Base-by-base conservation (phyloP, 2,888 invertebrate genomes). In the Oscheius myriophilus region DNA sequence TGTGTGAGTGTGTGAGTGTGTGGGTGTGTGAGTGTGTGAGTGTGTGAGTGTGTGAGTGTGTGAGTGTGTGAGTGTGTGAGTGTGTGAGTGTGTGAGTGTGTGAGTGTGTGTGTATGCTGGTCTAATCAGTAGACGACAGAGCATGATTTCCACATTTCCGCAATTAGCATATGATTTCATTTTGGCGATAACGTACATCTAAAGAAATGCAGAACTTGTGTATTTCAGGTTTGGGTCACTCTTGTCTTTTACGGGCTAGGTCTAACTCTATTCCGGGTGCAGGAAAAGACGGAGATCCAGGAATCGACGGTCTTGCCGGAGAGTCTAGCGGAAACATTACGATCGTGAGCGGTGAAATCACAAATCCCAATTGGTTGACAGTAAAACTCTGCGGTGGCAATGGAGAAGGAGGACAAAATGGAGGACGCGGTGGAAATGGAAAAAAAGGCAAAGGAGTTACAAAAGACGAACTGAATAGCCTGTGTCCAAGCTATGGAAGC, bases 361-460 rank as follows among this genome's bases (percentile, higher is more conserved):
- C n/a, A 2, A 59, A 45, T 45, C 43, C 59, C 1, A 16, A 49
- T 14, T 26, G 16, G 11, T 52, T 42, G 23, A 49, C 51, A 6
- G 26, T 59, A 14, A 43, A 67, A 18, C 6, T 33, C 18, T 45
- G 57, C 26, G 67, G 67, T 2, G 41, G 43, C 12, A 25, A 21
- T 26, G 67, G 67, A 42, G 52, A 67, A 52, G 54, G 43, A 12
- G 67, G 58, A 4, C 43, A 46, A 49, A 7, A 67, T 25, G 67
- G 67, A 59, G 52, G 39, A 14, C 23, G 1, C n/a, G 67, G 67
- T 1, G 51, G 23, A 0, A 26, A 58, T 59, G 67, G 67, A 49
- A 1, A 0, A 3, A 46, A 46, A 18, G 58, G 59, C 1, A 58
- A 59, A 18, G 46, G 25, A 16, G 49, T 59, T 6, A 7, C 49